A percentile compares a stretch with the other conserved stretches of the same genome.
Conservation (phyloP, 2,797 vertebrate species). For the Myripristis jacobus region DNA sequence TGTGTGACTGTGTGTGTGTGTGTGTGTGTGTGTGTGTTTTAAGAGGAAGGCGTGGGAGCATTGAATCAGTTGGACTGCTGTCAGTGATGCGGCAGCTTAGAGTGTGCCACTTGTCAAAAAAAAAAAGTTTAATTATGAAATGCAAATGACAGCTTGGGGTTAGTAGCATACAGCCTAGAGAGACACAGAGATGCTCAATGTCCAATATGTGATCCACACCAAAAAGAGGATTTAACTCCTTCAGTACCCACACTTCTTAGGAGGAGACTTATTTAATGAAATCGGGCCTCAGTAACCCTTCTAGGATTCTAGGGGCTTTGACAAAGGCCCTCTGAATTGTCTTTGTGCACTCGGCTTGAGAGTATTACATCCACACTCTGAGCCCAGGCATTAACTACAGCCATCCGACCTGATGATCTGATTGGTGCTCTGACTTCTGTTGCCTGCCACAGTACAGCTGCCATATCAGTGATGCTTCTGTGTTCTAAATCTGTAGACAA, state of each 20-base stretch:
- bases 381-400: constrained; percentile 67
- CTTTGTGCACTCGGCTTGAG: constrained; percentile 52
- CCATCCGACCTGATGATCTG: constrained; percentile 76
- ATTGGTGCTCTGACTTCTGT: constrained; percentile 74
- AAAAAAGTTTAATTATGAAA: constrained; percentile 53
- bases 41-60: not conserved
- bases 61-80: constrained; percentile 30
- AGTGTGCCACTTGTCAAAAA: constrained; percentile 38
- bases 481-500: constrained; percentile 79
- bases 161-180: constrained; percentile 33
- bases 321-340: constrained; percentile 54
- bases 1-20: constrained; percentile 37
- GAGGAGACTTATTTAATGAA: constrained; percentile 56
- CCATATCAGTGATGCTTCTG: constrained; percentile 74
- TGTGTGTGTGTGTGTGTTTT: no score
- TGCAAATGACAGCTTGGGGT: constrained; percentile 50
- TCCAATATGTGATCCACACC: constrained; percentile 30
- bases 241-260: constrained; percentile 21
- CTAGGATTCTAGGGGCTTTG: constrained; percentile 22
- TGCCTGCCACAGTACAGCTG: constrained; percentile 75
- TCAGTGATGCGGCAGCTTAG: constrained; percentile 23
- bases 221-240: constrained; percentile 56
- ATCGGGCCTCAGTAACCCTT: constrained; percentile 48
- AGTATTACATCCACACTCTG: constrained; percentile 60
- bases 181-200: constrained; percentile 12